Evolutionary conservation across 2,113 vertebrate species (phyloP), one percentile per base, ranked within the genome.

Genomic region (Baryphthengus martii): DNA sequence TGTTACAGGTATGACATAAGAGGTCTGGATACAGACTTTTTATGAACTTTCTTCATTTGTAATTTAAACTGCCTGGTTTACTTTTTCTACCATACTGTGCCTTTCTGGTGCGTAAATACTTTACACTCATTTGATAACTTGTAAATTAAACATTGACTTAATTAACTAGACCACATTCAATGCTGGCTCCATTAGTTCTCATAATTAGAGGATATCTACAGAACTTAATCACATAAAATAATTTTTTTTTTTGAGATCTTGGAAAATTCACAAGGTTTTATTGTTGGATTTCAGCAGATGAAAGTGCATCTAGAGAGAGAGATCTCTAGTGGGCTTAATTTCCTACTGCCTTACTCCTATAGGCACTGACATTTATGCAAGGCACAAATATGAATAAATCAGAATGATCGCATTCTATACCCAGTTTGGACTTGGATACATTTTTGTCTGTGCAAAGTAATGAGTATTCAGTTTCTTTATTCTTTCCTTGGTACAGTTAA

Each of bases 141-240:
- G 37, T 44, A 95, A 89, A 93, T 95, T 95, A 90, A 77, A 16
- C 79, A 85, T 76, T 88, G 89, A 65, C 9, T 52, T 90, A 94
- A 90, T 92, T 92, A 88, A 70, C 19, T 13, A 77, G 20, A 24
- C n/a, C 31, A 85, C 39, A 37, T 90, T 91, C 49, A 85, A 49
- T 85, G 50, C n/a, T 77, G 62, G 15, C 12, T 71, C 17, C 29
- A 65, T 79, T 67, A 80, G 17, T 35, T 66, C 93, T 93, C 87
- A 77, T 23, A 88, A 49, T 77, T 89, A 52, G 49, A 66, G 10
- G 7, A 47, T 80, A 10, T 31, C 37, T 39, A 44, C 6, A 44
- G 49, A 84, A 2, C 23, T 79, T 78, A 77, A 13, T 35, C 20
- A 78, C 67, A 19, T 65, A 61, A 79, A n/a, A 26, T 62, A 23